Evolutionary conservation across 2,797 vertebrate genomes (phyloP), one percentile per base, ranked within the genome.

Genomic region (Pachyuromys duprasi): DNA sequence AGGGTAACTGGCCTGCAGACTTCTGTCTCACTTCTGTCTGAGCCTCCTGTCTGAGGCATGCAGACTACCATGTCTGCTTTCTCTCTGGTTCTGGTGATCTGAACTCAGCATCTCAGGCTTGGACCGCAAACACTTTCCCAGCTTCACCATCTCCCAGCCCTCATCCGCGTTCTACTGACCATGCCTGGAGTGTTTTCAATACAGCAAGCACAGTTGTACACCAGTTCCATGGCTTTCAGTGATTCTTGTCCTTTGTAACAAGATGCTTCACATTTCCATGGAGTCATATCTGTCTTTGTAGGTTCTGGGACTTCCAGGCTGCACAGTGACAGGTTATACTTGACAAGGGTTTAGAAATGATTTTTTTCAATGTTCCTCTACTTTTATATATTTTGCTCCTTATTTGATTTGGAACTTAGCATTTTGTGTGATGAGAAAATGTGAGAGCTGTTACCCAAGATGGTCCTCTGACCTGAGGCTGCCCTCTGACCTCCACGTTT

Each of bases 321-420:
- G 7, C 36, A 49, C n/a, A 75, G 7, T 4, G 26, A n/a, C n/a
- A n/a, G n/a, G n/a, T n/a, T n/a, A n/a, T n/a, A n/a, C n/a, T n/a
- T n/a, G n/a, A n/a, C n/a, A 90, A 79, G 9, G 17, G 74, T 62
- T 28, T 5, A 18, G 62, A 79, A 83, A 33, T 42, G 2, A 31
- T 17, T 20, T 82, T 82, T 63, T 0, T 9, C 63, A 69, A 60
- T 26, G 42, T 60, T 69, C 24, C 84, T 81, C 39, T 57, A 42
- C 11, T 63, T 63, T 76, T 65, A 70, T 70, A 60, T n/a, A 70
- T 80, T 76, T 75, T 74, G 17, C 6, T 79, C 42, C 4, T 55
- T 74, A 45, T 88, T 90, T 8, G 33, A 60, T 53, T 26, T 74
- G 69, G n/a, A 90, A 81, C 76, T 91, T 93, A 74, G 55, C 82